Percentiles rank a stretch among this genome's conserved stretches.
Evolutionary conservation across 1,140 invertebrate species (phyloP).

Genomic region (Drosophila pandora): DNA sequence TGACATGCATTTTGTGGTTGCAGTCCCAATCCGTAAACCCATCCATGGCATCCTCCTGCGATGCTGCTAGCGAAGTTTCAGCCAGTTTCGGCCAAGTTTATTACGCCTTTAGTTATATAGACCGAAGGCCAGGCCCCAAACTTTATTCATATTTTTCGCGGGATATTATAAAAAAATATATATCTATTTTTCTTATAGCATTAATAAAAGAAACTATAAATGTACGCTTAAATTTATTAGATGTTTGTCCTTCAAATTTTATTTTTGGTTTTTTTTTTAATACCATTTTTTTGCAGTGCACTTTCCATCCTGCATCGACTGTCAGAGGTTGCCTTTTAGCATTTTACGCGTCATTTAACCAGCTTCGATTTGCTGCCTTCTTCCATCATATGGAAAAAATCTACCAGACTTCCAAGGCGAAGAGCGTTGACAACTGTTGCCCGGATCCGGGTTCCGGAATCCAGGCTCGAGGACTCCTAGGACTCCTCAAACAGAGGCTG

Average conservation of each 20-base stretch:
- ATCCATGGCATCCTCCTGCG: conserved; percentile 7
- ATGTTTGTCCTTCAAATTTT: too few species aligned
- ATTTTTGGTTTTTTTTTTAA: background rate
- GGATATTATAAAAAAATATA: too few species aligned
- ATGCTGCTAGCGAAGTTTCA: conserved; percentile 3
- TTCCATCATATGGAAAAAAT: conserved; percentile 38
- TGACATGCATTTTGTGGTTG: conserved; percentile 71
- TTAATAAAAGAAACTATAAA: background rate
- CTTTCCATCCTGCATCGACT: background rate
- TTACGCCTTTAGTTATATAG: conserved; percentile 9
- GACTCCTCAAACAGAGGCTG: background rate
- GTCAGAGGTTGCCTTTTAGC: conserved; percentile 37
- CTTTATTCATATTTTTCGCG: too few species aligned
- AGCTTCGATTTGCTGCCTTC: conserved; percentile 55
- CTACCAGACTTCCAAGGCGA: conserved; percentile 23
- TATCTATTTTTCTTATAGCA: too few species aligned
- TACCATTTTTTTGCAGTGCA: background rate
- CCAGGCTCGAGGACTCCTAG: background rate
- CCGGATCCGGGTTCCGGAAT: conserved; percentile 16
- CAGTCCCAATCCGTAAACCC: conserved; percentile 26
- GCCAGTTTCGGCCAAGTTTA: conserved; percentile 35
- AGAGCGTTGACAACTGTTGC: conserved; percentile 58
- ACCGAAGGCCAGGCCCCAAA: background rate
- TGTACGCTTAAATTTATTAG: background rate
- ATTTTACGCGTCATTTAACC: conserved; percentile 72